Evolutionary conservation across 2,797 vertebrate species (phyloP), one percentile per base, ranked within the genome.

Genomic region (Danionella dracula): DNA sequence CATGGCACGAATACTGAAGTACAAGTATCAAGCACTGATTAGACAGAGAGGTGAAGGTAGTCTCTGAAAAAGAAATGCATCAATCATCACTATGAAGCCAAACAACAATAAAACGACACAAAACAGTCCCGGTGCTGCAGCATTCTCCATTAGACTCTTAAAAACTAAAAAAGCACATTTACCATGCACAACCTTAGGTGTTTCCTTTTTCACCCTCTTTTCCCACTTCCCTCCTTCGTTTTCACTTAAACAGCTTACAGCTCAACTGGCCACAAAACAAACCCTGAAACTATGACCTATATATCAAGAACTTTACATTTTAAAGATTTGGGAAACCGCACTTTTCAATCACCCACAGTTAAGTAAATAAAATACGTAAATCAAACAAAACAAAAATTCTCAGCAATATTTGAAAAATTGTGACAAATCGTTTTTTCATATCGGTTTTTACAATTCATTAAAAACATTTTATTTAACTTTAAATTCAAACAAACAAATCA

Each of bases 211-310:
- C 48, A 49, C 53, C 35, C 29, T 70, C 53, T 58, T n/a, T n/a
- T 53, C 27, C 35, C 40, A 38, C 13, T 45, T 69, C 80, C 78
- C 70, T 71, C 53, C 20, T 21, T 83, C 63, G 8, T 65, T 23
- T 57, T 55, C 51, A 46, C 31, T 49, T 79, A 77, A 68, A 79
- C 79, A 74, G 50, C 65, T 66, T 78, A 74, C 75, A 69, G 63
- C 73, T 68, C 67, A 70, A 68, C 60, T 68, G 23, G 50, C 63
- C 57, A 57, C 64, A 50, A 35, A 51, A 38, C 27, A 35, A 3
- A 7, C 41, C 19, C 37, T 27, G 20, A 66, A 66, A 66, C 51
- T 55, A 31, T 31, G 34, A 11, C 42, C 62, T 55, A 11, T 46
- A 55, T n/a, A n/a, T n/a, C n/a, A 55, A 56, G 29, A 20, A 45